Base-by-base conservation (phyloP, 2,113 vertebrate genomes). In the Aix galericulata region DNA sequence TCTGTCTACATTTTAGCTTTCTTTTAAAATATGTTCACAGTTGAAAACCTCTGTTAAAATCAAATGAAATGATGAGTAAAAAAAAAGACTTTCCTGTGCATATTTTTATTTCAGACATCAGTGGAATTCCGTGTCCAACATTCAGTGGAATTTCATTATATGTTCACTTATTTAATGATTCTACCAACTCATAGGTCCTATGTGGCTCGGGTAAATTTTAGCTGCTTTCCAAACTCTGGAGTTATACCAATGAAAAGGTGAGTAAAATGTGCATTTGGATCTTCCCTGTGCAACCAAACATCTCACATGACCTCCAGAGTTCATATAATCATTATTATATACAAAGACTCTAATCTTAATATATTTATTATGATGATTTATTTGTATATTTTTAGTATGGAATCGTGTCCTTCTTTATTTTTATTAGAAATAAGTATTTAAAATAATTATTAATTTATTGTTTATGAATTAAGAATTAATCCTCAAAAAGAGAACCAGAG, bases 181-280 rank as follows among this genome's bases (percentile, higher is more conserved):
- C 55, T 32, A 34, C 12, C 16, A 63, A 79, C 16, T 50, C 40
- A 55, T 11, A 36, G 29, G 9, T 72, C 9, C 14, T 84, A 5
- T 29, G n/a, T 27, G 31, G 42, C 32, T 46, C 20, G 48, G 14
- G 5, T 36, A 46, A 58, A 69, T 89, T 62, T 88, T 27, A 78
- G 4, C 4, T 46, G 9, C 27, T 88, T 94, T 71, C 17, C 9
- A 31, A 8, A 87, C 10, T 63, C 1, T 72, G 25, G 17, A 53
- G 3, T 5, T 69, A 8, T 48, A 72, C 12, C 52, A 44, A 32
- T 0, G 1, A 46, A 90, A 93, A 73, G 17, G 3, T 4, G 2
- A 78, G 11, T 13, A 80, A 77, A 26, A 42, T 21, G 8, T 18
- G 16, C 46, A 10, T 67, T 62, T 74, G 20, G 11, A 38, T 56